These are phyloP conservation scores for Brachyptera risi DNA, from an alignment of 2,888 invertebrate genomes.

Conservation along the genomic window DNA sequence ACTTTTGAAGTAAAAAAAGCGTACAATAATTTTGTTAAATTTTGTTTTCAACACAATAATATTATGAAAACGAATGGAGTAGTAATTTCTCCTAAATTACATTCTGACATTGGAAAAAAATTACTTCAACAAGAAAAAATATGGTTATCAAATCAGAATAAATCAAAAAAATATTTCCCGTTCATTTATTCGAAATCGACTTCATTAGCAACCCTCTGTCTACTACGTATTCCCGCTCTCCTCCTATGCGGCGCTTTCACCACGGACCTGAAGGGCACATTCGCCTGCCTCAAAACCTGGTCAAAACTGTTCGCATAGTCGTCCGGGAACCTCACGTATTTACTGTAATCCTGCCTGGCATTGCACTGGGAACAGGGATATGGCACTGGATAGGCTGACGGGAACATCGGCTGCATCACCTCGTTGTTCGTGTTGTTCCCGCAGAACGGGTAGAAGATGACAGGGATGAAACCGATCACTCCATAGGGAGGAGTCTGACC, in stretches of 20 bases:
- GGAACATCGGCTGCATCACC: constrained; percentile 52
- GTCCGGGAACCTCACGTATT: background rate
- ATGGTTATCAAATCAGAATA: background rate
- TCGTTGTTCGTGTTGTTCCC: constrained; percentile 47
- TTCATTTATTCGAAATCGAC: no score
- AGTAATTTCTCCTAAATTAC: no score
- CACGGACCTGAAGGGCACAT: constrained; percentile 33
- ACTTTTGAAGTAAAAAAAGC: no score
- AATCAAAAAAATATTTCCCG: background rate
- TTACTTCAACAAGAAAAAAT: background rate
- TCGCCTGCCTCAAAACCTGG: constrained; percentile 38
- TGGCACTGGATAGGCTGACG: constrained; percentile 56
- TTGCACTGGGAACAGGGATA: constrained; percentile 59
- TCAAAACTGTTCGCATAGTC: constrained; percentile 33
- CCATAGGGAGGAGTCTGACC: constrained; percentile 50
- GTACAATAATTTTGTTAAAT: no score
- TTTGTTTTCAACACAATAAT: background rate
- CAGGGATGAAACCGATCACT: constrained; percentile 65
- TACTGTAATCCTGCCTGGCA: constrained; percentile 19
- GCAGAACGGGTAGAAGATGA: constrained; percentile 65
- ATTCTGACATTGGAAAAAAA: background rate
- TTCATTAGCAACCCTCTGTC: constrained; percentile 9
- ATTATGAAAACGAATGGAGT: no score
- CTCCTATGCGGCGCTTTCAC: constrained; percentile 37
- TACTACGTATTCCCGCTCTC: constrained; percentile 14